Evolutionary conservation across 2,113 vertebrate genomes (phyloP), one percentile per base, ranked within the genome.

Genomic region (Microcebus murinus): DNA sequence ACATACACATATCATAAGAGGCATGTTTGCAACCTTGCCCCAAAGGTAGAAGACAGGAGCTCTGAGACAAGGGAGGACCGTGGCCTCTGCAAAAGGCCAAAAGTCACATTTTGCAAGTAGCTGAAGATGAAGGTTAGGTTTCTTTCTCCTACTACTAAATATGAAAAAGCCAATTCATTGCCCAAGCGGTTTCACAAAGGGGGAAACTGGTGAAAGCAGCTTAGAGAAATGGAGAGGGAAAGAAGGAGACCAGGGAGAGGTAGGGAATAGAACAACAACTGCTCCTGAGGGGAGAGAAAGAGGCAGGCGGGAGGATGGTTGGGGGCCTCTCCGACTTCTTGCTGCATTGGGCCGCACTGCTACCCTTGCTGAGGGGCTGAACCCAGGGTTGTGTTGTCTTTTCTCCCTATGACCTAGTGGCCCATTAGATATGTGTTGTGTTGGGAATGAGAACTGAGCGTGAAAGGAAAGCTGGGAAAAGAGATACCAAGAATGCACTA

Each of bases 361-460:
- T 14, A 2, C 0, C 42, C n/a, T 11, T 2, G 3, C 12, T 21
- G 3, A 20, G 10, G 3, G 4, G 23, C 29, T 14, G 18, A 71
- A 14, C 11, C 57, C 68, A 79, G 20, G 1, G 0, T 10, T 55
- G 21, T 25, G 10, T 29, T 34, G 6, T 34, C 34, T 90, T 31
- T 67, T n/a, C 52, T 17, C 73, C 12, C 0, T n/a, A 8, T 48
- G n/a, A 31, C 23, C 8, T 23, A n/a, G 45, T 3, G 10, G 13
- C 10, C 70, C 27, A n/a, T 61, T 61, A 68, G 34, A 34, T 15
- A 29, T 10, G 9, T 61, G 9, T 13, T 87, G 31, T 18, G 8
- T 21, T 61, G 63, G 57, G 57, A 77, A 42, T 36, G 31, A n/a
- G 17, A 14, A 31, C 31, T 17, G 14, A 9, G 65, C 11, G 1